These are phyloP conservation scores for Connochaetes taurinus DNA, from an alignment of 2,113 vertebrate genomes.

Conservation along the genomic window DNA sequence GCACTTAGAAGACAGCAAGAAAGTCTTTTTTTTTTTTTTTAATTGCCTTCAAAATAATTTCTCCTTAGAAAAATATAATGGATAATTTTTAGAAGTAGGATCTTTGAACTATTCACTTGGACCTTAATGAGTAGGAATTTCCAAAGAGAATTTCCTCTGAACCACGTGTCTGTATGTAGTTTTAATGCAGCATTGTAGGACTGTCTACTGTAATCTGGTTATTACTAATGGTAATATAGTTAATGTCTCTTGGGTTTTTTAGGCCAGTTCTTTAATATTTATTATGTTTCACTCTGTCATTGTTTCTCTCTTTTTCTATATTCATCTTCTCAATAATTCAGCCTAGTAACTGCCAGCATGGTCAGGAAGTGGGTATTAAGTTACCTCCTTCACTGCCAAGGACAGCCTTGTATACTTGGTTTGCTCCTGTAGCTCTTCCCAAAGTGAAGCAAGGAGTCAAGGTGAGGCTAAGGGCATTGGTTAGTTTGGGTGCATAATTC, in stretches of 20 bases:
- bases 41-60: neutral
- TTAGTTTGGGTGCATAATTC: neutral
- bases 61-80: neutral
- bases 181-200: neutral
- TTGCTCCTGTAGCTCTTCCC: neutral
- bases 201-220: neutral
- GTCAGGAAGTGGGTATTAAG: constrained; percentile 48
- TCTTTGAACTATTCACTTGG: neutral
- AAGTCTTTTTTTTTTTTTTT: neutral
- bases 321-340: constrained; percentile 33
- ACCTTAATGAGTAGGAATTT: neutral
- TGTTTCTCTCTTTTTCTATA: neutral
- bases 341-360: neutral
- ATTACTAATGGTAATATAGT: neutral
- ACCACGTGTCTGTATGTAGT: neutral
- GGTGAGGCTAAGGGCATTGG: neutral
- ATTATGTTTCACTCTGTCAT: neutral
- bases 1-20: neutral
- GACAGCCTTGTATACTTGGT: neutral
- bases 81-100: neutral
- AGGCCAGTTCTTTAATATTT: constrained; percentile 39
- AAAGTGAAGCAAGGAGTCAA: neutral
- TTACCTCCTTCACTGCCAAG: neutral
- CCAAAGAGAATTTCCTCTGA: neutral
- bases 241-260: neutral